Conservation (phyloP, 23 tunicate species). For the Halocynthia aurantium region DNA sequence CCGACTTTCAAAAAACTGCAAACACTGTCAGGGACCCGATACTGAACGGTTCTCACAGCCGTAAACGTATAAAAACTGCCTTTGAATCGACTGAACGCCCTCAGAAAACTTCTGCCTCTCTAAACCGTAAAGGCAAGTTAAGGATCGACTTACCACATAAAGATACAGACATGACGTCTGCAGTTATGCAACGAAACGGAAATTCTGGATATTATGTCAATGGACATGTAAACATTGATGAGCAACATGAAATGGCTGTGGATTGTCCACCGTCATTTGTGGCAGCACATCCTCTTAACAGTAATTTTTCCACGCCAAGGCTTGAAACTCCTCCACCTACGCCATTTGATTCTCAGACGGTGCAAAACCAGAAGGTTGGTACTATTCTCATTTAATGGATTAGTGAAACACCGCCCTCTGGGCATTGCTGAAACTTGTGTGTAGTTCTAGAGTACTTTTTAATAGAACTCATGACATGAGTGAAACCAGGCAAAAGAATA, state of each 20-base stretch:
- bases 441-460: too few relatives aligned
- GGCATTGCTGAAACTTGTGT: too few relatives aligned
- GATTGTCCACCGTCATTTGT: constrained; percentile 80
- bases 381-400: neutral
- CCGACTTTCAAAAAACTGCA: constrained; percentile 20
- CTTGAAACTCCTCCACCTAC: constrained; percentile 85
- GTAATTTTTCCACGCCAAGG: constrained; percentile 54
- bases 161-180: constrained; percentile 50
- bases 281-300: constrained; percentile 50
- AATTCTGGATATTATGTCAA: constrained; percentile 38
- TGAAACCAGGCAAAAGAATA: too few relatives aligned
- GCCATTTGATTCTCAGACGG: constrained; percentile 34
- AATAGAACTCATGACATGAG: too few relatives aligned
- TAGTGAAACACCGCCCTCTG: too few relatives aligned
- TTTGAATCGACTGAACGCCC: neutral
- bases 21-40: neutral
- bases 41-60: neutral
- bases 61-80: neutral
- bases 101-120: neutral
- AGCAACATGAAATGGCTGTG: constrained; percentile 89
- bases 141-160: neutral
- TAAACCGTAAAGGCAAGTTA: neutral
- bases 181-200: constrained; percentile 41
- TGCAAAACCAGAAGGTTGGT: constrained; percentile 16
- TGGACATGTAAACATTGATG: constrained; percentile 58